Evolutionary conservation across 2,113 vertebrate species (phyloP), one percentile per base, ranked within the genome.

Genomic region (Neopipo cinnamomea): DNA sequence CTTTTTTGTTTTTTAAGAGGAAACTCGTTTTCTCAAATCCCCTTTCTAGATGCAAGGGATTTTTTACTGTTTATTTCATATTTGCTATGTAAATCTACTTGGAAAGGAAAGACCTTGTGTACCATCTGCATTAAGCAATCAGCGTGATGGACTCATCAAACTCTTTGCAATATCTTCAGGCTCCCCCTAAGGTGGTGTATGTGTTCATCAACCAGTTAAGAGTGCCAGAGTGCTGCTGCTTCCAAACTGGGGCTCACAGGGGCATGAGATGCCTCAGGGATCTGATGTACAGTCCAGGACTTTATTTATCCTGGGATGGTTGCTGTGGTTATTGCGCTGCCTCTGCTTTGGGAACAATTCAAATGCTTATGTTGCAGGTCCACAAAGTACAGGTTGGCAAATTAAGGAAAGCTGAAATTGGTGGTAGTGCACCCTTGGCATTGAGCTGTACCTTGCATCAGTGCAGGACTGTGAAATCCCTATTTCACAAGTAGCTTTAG

Each of bases 371-470:
- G 14, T 25, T 62, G 79, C 79, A 88, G 67, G n/a, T 86, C 63
- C 50, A 22, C 72, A 72, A 73, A 94, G 88, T 56, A 16, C 44
- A 62, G 12, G 15, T 33, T 93, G 75, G 35, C 83, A 80, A 77
- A 46, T 35, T 16, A 88, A 85, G 75, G 49, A 77, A 73, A 73
- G 35, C 30, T 88, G 91, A 47, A 86, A 46, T 37, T 86, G 42
- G 23, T 76, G 55, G 37, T 85, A 46, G 55, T 1, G 4, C 37
- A 19, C 50, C 30, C 7, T 8, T 77, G 77, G 85, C 74, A 56
- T 56, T 30, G 56, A 85, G 63, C 37, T 92, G n/a, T 50, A 13
- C 55, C 75, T 95, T 93, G 75, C 85, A 53, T 92, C 92, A 93
- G 55, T 55, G 58, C 55, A 85, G 83, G 56, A 33, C 79, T 92